Percentiles rank a stretch among this genome's conserved stretches.
Conservation (phyloP, 2,113 vertebrate genomes). For the Callopanchax toddi region DNA sequence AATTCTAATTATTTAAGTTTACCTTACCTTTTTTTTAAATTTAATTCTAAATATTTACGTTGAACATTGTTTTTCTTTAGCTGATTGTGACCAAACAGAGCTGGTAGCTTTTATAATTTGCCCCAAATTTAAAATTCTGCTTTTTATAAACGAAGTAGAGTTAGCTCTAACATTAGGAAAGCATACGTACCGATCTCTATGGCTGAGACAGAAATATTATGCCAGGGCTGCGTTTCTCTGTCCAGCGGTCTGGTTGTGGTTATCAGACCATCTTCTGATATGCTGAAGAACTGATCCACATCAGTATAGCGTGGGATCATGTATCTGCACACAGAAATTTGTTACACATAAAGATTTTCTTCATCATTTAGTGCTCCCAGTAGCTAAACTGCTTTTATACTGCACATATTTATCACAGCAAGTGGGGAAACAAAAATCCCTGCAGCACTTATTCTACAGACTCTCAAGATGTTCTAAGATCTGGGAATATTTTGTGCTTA, state of each 20-base stretch:
- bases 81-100: too few species aligned
- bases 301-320: constrained; percentile 95
- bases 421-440: neutral
- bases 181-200: constrained; percentile 79
- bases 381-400: neutral
- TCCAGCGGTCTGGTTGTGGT: constrained; percentile 91
- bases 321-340: constrained; percentile 81
- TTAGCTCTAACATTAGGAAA: too few species aligned
- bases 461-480: too few species aligned
- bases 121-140: too few species aligned
- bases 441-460: neutral
- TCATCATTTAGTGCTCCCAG: neutral
- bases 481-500: neutral
- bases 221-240: constrained; percentile 91
- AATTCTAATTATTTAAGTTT: too few species aligned
- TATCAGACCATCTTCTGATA: constrained; percentile 92
- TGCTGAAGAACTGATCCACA: constrained; percentile 92
- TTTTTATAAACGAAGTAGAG: too few species aligned
- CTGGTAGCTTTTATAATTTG: too few species aligned
- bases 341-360: neutral
- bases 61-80: too few species aligned
- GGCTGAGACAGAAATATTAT: constrained; percentile 95
- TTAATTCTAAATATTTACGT: too few species aligned
- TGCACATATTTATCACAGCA: too few species aligned
- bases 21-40: too few species aligned